Base-by-base conservation (phyloP, 2,113 vertebrate genomes). In the Donacobius atricapilla region DNA sequence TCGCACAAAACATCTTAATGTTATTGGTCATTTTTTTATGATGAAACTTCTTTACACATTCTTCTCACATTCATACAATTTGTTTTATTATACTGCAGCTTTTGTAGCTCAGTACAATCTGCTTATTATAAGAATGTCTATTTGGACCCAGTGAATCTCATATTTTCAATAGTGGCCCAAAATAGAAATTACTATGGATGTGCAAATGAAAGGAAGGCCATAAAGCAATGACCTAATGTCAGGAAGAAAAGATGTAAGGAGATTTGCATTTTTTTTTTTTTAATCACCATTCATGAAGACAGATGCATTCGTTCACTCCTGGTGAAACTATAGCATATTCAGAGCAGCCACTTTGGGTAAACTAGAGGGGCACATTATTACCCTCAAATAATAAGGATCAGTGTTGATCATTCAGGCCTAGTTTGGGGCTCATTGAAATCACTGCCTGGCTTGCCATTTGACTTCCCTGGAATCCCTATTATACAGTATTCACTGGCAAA, bases 171-270 rank as follows among this genome's bases (percentile, higher is more conserved):
- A 96, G 95, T 77, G 77, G 64, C 95, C 97, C 92, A 96, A 98
- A 97, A 96, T 96, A 98, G 95, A 97, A 97, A 97, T 98, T 93
- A 96, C 96, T 97, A 87, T 96, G 90, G 96, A 97, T 95, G 95
- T 97, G 91, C 93, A 94, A 97, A 98, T 97, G 97, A 98, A 98
- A 98, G 91, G 90, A 93, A 96, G 96, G 94, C 96, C 96, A 97
- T 97, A 98, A 97, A 97, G 94, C 94, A 95, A 91, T 97, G 97
- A 97, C 97, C 97, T 97, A 94, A 75, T 97, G 97, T 97, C 97
- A 98, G 97, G 93, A 97, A 97, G 94, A 95, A 98, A 97, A 97
- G 94, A 98, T 97, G 96, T 94, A 96, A 97, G 97, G 94, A 92
- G 95, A 98, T 97, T 97, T 97, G 96, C 97, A 89, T 97, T 96